Base-by-base conservation (phyloP, 2,797 vertebrate genomes). In the Microctenopoma steveboyesi region DNA sequence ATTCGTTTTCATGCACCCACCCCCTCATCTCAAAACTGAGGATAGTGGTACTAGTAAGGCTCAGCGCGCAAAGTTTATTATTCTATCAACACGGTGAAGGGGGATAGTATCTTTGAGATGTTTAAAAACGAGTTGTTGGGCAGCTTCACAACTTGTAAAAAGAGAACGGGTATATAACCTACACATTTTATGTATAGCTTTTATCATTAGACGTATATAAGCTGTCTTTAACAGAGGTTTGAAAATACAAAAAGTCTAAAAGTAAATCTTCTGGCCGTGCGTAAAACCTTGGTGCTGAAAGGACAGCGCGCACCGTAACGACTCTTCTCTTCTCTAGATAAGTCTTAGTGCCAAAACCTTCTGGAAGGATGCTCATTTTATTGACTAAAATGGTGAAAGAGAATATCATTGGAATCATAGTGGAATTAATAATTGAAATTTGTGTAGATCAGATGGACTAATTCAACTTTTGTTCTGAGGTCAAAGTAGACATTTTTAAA, bases 211-310 rank as follows among this genome's bases (percentile, higher is more conserved):
- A 18, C 61, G 33, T 57, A 13, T 57, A 13, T 7, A 4, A 11
- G 3, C 0, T 30, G 2, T 52, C 49, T 67, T 2, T 27, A 27
- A 7, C 5, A 39, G 16, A 4, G 15, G 18, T 30, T 7, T 16
- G 18, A 8, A 12, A 40, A 35, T 27, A 40, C 25, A 7, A 22
- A 22, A 22, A 27, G 25, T n/a, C 40, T 33, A 37, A 9, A 64
- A 52, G 47, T 43, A 16, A 43, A 40, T 60, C n/a, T 4, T 40
- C 30, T 18, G 57, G 16, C 18, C 3, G 5, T 74, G 83, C 58
- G 56, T 76, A 55, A 74, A 63, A 56, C 14, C 43, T 76, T 78
- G 87, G 91, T 90, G 90, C 89, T 92, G 89, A 92, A 91, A 86
- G 88, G 89, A 92, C 69, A 90, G 89, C 88, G 83, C 82, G 72